These are phyloP conservation scores for Balearica regulorum DNA, from an alignment of 2,797 vertebrate species.

Conservation along the genomic window DNA sequence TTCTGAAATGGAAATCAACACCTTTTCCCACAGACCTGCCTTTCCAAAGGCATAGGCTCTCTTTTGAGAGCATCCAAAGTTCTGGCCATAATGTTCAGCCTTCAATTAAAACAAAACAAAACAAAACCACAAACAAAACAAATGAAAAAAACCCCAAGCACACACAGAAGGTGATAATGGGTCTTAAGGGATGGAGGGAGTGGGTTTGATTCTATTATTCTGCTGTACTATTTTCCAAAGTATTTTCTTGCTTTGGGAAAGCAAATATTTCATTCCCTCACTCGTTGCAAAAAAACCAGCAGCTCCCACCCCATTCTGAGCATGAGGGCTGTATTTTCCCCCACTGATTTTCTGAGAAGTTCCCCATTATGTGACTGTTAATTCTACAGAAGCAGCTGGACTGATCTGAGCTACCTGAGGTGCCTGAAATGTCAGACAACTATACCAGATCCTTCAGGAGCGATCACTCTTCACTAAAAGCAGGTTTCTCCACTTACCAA, in stretches of 20 bases:
- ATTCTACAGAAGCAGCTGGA: background rate
- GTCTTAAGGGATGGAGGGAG: background rate
- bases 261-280: background rate
- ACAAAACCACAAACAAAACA: background rate
- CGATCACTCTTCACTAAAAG: background rate
- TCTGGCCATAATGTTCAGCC: background rate
- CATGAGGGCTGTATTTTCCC: background rate
- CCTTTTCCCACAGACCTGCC: background rate
- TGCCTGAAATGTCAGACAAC: background rate
- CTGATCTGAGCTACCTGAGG: background rate
- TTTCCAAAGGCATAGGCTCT: background rate
- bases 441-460: background rate
- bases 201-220: background rate
- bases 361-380: background rate
- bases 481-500: background rate
- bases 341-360: background rate
- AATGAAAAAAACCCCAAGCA: background rate
- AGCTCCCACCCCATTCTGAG: background rate
- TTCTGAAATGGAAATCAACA: background rate
- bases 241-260: background rate
- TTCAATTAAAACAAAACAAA: background rate
- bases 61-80: background rate
- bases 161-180: background rate
- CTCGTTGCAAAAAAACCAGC: background rate
- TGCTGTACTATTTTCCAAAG: background rate